These are phyloP conservation scores for Hylaeus volcanicus DNA, from an alignment of 1,140 invertebrate genomes.

Conservation along the genomic window DNA sequence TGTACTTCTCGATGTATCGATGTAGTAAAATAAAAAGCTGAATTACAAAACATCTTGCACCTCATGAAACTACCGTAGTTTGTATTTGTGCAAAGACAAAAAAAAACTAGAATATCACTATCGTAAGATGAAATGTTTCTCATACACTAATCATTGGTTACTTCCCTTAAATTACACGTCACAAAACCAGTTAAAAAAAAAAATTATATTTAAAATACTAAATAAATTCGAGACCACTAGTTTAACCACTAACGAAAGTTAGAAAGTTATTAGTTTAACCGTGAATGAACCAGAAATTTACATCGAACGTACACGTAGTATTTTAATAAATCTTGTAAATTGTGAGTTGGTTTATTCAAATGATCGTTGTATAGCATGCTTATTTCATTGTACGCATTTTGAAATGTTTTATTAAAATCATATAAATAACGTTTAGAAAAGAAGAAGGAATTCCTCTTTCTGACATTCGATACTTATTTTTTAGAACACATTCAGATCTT, in stretches of 20 bases:
- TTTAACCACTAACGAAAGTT: neutral
- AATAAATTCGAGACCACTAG: neutral
- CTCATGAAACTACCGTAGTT: neutral
- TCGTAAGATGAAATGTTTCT: neutral
- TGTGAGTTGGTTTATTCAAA: slow-evolving; percentile 16
- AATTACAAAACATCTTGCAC: slow-evolving; percentile 14
- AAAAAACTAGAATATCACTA: neutral
- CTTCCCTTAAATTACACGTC: neutral
- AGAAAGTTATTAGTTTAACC: no score
- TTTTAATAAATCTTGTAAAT: slow-evolving; percentile 3
- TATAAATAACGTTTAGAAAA: slow-evolving; percentile 33
- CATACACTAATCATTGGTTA: slow-evolving; percentile 12
- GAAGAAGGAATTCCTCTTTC: slow-evolving; percentile 2
- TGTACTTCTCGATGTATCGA: neutral
- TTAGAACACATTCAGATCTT: slow-evolving; percentile 44
- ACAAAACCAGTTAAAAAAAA: neutral
- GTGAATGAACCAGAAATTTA: neutral
- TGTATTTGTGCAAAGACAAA: slow-evolving; percentile 25
- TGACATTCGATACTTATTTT: slow-evolving; percentile 16
- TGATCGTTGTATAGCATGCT: slow-evolving; percentile 30
- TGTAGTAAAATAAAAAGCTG: slow-evolving; percentile 13
- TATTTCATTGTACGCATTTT: slow-evolving; percentile 18
- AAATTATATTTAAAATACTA: neutral
- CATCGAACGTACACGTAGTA: neutral
- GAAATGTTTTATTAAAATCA: slow-evolving; percentile 22